Conservation (phyloP, 2,888 invertebrate genomes). For the Hymenopus coronatus region DNA sequence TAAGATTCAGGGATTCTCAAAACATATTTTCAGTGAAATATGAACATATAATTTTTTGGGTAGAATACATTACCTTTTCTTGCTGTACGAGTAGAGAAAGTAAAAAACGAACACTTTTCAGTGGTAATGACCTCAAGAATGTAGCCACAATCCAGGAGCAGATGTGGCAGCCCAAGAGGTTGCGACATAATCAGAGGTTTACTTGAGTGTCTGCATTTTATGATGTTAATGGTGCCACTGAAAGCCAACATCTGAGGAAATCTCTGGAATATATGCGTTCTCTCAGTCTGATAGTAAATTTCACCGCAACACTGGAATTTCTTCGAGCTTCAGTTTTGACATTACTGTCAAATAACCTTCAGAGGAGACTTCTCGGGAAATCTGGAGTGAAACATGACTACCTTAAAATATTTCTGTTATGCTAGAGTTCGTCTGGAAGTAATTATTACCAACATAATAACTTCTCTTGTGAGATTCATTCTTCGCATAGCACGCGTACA, state of each 20-base stretch:
- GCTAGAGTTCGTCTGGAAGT: not conserved
- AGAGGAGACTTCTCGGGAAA: not conserved
- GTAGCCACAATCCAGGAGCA: not conserved
- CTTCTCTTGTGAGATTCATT: not conserved
- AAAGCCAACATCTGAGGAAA: not conserved
- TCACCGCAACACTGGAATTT: not conserved
- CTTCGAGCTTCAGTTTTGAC: not conserved
- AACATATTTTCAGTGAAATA: too few species aligned
- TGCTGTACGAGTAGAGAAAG: too few species aligned
- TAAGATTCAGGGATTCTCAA: too few species aligned
- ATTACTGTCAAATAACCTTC: not conserved
- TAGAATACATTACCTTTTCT: too few species aligned
- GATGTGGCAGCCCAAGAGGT: not conserved
- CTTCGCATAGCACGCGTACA: not conserved
- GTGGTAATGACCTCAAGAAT: not conserved
- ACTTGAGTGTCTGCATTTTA: not conserved
- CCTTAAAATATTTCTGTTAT: not conserved
- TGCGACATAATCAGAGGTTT: not conserved
- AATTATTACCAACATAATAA: not conserved
- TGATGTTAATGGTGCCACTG: not conserved
- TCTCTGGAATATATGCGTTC: not conserved
- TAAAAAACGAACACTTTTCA: not conserved
- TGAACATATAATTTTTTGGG: too few species aligned
- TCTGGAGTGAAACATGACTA: not conserved
- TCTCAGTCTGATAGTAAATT: not conserved